These are phyloP conservation scores for Nomada fucata DNA, from an alignment of 2,888 invertebrate genomes.

Conservation along the genomic window DNA sequence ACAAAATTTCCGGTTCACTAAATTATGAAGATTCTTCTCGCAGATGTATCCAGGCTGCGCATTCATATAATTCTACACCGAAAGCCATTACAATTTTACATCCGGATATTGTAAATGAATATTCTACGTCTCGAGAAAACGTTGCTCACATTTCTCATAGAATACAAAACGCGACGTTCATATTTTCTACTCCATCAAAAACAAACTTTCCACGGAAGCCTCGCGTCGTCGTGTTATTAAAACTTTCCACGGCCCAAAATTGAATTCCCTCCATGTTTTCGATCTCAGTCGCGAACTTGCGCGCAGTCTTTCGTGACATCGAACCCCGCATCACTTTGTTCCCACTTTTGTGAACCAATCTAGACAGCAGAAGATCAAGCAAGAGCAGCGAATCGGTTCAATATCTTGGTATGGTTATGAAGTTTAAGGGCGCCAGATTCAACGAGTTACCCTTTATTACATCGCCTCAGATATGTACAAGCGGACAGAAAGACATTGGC, in stretches of 20 bases:
- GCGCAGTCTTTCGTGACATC: background rate
- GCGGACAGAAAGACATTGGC: conserved; percentile 15
- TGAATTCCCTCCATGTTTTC: conserved; percentile 11
- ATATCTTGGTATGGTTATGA: background rate
- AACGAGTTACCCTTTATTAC: conserved; percentile 3
- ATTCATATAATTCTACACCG: background rate
- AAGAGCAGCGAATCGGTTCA: background rate
- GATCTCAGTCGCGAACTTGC: background rate
- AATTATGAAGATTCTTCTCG: background rate
- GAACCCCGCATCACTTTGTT: background rate
- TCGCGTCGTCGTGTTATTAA: conserved; percentile 24
- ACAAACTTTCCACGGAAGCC: conserved; percentile 20
- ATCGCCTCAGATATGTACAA: background rate
- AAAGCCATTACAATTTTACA: background rate
- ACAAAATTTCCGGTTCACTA: no score
- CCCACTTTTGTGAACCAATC: background rate
- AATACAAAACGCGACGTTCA: conserved; percentile 23
- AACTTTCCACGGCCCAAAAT: conserved; percentile 30
- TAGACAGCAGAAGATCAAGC: background rate
- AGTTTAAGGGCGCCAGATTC: background rate
- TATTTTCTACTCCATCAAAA: conserved; percentile 27
- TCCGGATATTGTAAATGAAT: background rate
- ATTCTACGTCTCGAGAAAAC: background rate
- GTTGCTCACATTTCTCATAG: background rate
- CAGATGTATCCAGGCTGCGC: background rate